Evolutionary conservation across 2,888 invertebrate species (phyloP).

Genomic region (Frankliniella fusca): DNA sequence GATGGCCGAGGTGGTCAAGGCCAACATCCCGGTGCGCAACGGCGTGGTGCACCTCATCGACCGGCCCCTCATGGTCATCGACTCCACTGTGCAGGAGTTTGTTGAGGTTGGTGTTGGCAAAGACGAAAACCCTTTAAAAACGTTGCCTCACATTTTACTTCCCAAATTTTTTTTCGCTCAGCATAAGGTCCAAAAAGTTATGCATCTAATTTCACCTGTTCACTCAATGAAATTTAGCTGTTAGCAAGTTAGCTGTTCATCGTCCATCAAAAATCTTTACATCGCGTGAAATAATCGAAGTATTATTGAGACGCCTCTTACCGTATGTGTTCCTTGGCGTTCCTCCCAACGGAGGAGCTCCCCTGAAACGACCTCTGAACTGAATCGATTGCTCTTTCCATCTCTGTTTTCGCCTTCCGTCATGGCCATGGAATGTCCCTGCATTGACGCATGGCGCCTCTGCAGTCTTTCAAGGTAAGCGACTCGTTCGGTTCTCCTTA

Average conservation of each 20-base stretch:
- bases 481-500: conserved; percentile 4
- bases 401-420: conserved; percentile 15
- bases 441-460: conserved; percentile 28
- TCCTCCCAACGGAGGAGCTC: not conserved
- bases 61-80: conserved; percentile 85
- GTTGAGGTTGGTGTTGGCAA: conserved; percentile 61
- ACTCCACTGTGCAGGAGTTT: conserved; percentile 80
- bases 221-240: no score
- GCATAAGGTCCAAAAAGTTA: no score
- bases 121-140: no score
- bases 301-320: no score
- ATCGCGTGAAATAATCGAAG: no score
- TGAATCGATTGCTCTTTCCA: conserved; percentile 9
- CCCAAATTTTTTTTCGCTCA: conserved; percentile 28
- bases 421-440: not conserved
- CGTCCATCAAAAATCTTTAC: no score
- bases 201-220: no score
- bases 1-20: conserved; percentile 78
- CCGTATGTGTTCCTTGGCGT: no score
- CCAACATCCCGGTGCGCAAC: conserved; percentile 87
- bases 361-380: not conserved
- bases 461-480: conserved; percentile 41
- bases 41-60: conserved; percentile 91
- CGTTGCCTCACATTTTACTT: no score
- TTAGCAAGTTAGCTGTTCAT: no score